These are phyloP conservation scores for Polymixis lichenea DNA, from an alignment of 2,888 invertebrate species.

Conservation along the genomic window DNA sequence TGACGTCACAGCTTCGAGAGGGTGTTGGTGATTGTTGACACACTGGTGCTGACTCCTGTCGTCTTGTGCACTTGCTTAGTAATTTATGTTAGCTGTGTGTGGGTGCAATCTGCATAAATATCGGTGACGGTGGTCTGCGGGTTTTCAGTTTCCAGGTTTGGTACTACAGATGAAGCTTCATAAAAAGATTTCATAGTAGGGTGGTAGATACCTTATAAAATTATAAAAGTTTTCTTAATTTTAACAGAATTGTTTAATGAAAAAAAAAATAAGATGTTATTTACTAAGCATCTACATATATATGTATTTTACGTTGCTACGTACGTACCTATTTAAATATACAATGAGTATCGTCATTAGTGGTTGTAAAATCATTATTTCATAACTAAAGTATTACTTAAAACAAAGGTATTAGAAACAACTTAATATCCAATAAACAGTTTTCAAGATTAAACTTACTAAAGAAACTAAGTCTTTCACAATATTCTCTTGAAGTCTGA, in stretches of 20 bases:
- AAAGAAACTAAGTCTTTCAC: slow-evolving; percentile 34
- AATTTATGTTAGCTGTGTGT: slow-evolving; percentile 53
- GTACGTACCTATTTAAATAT: no score
- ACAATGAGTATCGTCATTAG: background rate
- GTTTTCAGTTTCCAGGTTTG: slow-evolving; percentile 7
- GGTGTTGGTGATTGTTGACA: slow-evolving; percentile 70
- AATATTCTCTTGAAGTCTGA: slow-evolving; percentile 36
- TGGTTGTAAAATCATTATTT: background rate
- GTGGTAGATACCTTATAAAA: background rate
- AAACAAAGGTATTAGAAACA: background rate
- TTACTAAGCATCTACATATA: no score
- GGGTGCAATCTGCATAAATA: slow-evolving; percentile 57
- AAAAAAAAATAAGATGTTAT: no score
- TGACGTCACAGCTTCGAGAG: slow-evolving; percentile 70
- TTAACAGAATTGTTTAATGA: background rate
- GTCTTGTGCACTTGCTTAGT: slow-evolving; percentile 61
- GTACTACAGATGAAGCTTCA: background rate
- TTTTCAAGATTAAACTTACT: slow-evolving; percentile 51
- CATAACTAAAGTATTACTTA: background rate
- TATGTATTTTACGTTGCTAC: background rate
- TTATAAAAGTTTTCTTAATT: background rate
- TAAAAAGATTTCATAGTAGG: background rate
- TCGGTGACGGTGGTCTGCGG: background rate
- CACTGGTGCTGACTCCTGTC: slow-evolving; percentile 69
- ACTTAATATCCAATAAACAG: slow-evolving; percentile 36